Base-by-base conservation (phyloP, 2,113 vertebrate genomes). In the Myiagra hebetior region DNA sequence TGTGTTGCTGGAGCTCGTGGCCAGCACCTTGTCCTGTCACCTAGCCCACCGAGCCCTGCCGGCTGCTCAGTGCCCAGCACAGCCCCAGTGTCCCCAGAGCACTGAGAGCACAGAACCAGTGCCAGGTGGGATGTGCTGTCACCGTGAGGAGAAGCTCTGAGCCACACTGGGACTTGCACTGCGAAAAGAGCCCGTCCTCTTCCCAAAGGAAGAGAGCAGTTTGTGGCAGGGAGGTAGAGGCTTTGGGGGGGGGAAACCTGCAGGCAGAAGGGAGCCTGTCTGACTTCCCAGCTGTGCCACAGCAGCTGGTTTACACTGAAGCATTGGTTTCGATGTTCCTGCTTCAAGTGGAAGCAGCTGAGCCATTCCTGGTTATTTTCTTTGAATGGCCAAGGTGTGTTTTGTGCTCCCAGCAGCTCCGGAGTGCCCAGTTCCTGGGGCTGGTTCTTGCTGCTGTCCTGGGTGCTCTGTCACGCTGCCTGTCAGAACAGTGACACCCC, bases 171-270 rank as follows among this genome's bases (percentile, higher is more conserved):
- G 44, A 46, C 12, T 27, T 22, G 13, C 2, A 0, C 7, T 78
- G 30, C 0, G 0, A 7, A 39, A 67, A 26, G 50, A 37, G 2
- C 11, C 27, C 0, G 0, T 81, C 31, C 31, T 55, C 31, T 77
- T 64, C 50, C n/a, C 28, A 60, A 50, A 33, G 15, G 41, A 41
- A 70, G 4, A 69, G 64, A 70, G 23, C 5, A 1, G 27, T 20
- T 79, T 17, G n/a, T 31, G 31, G 24, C 0, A 0, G 3, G 2
- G 49, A 44, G 30, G 16, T n/a, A 10, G 70, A 63, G 41, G 49
- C n/a, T 57, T 62, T 0, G 3, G 15, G 19, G 50, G 30, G 27
- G 27, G 15, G 4, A 68, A 24, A 18, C 22, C 35, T 41, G 27
- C 42, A 28, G 60, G 56, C 23, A 44, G 24, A 37, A 15, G 30